Base-by-base conservation (phyloP, 1,140 invertebrate genomes). In the Heliothis subflexa region DNA sequence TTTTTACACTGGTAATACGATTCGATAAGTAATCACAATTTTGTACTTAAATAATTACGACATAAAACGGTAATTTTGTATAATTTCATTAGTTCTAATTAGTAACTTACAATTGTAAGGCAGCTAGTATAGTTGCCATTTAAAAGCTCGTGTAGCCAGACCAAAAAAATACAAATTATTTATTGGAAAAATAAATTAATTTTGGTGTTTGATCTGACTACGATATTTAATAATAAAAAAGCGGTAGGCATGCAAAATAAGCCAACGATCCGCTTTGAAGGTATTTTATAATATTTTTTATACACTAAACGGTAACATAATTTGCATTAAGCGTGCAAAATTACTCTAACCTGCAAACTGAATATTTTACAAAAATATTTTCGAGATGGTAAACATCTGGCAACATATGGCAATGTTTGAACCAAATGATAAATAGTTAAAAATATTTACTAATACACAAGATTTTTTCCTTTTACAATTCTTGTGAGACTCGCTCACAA, bases 1-100 rank as follows among this genome's bases (percentile, higher is more conserved):
- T 84, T 83, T 87, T 78, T 86, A 92, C 87, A 91, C 88, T 91
- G 89, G 89, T 90, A 88, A 80, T 78, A 84, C 66, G 71, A 82
- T 71, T 81, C 81, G 81, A 82, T 83, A 81, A 70, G 70, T 47
- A 81, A 88, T 87, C 81, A 88, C 83, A 81, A 89, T 81, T 90
- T 92, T 90, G 89, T 90, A 91, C 89, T 92, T 86, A 90, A 40
- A 83, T 21, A 18, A 78, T 78, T 78, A 78, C 45, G 40, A 49
- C 25, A 64, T 64, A 77, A 54, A 66, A 77, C n/a, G 74, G 74
- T 77, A 77, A 68, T 66, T 77, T 77, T 77, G 74, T 77, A 77
- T 77, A 77, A 77, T 77, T 77, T 77, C 59, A 77, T 77, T 57
- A 66, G 61, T 66, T 76, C 54, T 21, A 13, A 54, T 66, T 66